These are phyloP conservation scores for Coilia nasus DNA, from an alignment of 2,797 vertebrate genomes.

Conservation along the genomic window DNA sequence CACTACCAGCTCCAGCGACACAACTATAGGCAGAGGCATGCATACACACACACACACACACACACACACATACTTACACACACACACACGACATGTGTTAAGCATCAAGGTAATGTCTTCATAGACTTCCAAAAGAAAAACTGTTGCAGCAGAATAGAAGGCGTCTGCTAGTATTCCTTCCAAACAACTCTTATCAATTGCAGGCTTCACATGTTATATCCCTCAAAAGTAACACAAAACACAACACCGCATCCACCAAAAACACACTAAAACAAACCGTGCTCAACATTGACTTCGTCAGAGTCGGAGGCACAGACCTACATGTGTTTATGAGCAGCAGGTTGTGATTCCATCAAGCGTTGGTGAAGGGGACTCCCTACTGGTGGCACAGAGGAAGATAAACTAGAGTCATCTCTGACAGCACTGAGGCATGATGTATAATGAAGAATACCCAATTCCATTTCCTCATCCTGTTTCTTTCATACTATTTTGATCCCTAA, in stretches of 20 bases:
- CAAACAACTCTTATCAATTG: background rate
- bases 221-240: background rate
- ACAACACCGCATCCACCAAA: background rate
- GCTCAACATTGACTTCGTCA: background rate
- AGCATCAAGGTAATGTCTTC: background rate
- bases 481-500: too few relatives aligned
- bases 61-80: slow-evolving; percentile 41
- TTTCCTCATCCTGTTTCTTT: too few relatives aligned
- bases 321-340: background rate
- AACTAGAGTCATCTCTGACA: background rate
- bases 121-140: background rate
- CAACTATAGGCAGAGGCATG: background rate
- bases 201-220: background rate
- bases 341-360: background rate
- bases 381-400: background rate
- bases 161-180: background rate
- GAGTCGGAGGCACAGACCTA: background rate
- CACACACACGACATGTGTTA: slow-evolving; percentile 25
- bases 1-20: slow-evolving; percentile 46
- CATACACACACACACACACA: slow-evolving; percentile 42
- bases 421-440: background rate
- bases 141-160: background rate
- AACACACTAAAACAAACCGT: too few relatives aligned
- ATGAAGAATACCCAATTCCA: too few relatives aligned
- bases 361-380: slow-evolving; percentile 15